A percentile compares a stretch with the other conserved stretches of the same genome.
Evolutionary conservation across 2,113 vertebrate genomes (phyloP).

Genomic region (Hylia prasina): DNA sequence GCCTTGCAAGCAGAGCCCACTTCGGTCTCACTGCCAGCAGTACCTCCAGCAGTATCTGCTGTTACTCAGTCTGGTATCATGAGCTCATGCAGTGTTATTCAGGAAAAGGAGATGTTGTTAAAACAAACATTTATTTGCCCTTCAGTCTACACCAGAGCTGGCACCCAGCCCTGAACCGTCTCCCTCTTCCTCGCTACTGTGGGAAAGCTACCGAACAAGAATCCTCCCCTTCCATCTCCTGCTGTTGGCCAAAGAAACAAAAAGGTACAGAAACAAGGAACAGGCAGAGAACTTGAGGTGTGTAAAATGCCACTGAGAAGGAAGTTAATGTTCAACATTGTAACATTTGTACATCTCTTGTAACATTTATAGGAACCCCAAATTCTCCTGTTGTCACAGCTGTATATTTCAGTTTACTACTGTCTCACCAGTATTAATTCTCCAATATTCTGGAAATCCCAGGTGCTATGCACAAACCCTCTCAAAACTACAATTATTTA

Average conservation of each 20-base stretch:
- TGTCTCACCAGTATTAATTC: neutral
- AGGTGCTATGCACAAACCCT: neutral
- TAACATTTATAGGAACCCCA: neutral
- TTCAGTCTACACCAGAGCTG: constrained; percentile 3
- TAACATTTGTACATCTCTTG: neutral
- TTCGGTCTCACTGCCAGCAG: neutral
- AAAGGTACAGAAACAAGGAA: neutral
- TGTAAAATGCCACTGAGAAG: neutral
- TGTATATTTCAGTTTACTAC: neutral
- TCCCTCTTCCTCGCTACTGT: neutral
- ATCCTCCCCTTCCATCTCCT: constrained; percentile 1
- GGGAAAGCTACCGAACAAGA: neutral
- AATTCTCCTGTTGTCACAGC: neutral
- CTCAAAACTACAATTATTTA: neutral
- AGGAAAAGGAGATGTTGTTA: constrained; percentile 9
- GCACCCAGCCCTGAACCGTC: neutral
- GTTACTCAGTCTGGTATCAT: neutral
- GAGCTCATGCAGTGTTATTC: neutral
- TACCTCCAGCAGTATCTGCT: neutral
- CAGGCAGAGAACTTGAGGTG: neutral
- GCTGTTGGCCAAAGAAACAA: neutral
- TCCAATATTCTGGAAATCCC: neutral
- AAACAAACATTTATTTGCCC: constrained; percentile 38
- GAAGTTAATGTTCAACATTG: neutral
- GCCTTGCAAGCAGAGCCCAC: neutral